These are phyloP conservation scores for Astreopora myriophthalma DNA, from an alignment of 64 coral and sea anemone species.

Conservation along the genomic window DNA sequence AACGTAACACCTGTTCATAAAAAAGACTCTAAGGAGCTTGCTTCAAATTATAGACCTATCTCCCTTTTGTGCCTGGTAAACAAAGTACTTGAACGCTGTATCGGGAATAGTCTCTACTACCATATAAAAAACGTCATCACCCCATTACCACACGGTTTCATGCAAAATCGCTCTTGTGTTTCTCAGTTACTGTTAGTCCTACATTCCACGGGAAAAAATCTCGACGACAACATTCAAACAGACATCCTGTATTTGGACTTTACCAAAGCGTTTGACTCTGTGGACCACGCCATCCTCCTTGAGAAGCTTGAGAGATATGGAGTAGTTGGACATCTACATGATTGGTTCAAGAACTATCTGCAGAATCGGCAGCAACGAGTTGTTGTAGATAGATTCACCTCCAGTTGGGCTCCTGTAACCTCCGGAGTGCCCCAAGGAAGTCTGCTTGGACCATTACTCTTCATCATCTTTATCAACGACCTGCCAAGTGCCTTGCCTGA, in stretches of 20 bases:
- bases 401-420: constrained; percentile 19
- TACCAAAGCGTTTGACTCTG: constrained; percentile 61
- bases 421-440: constrained; percentile 25
- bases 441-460: constrained; percentile 28
- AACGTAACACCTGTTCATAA: constrained; percentile 31
- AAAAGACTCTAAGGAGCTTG: neutral
- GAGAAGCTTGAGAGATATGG: constrained; percentile 31
- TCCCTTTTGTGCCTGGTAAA: constrained; percentile 27
- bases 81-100: constrained; percentile 46
- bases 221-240: constrained; percentile 61
- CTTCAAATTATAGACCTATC: constrained; percentile 35
- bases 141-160: constrained; percentile 41
- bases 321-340: neutral
- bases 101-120: neutral
- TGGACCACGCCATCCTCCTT: constrained; percentile 58
- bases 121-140: constrained; percentile 41
- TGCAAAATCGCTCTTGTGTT: constrained; percentile 48
- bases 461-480: constrained; percentile 35
- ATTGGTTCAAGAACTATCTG: neutral
- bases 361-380: neutral
- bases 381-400: neutral
- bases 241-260: constrained; percentile 71
- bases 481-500: constrained; percentile 17
- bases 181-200: constrained; percentile 60
- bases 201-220: constrained; percentile 43